Evolutionary conservation across 2,113 vertebrate genomes (phyloP).

Genomic region (Candoia aspera): DNA sequence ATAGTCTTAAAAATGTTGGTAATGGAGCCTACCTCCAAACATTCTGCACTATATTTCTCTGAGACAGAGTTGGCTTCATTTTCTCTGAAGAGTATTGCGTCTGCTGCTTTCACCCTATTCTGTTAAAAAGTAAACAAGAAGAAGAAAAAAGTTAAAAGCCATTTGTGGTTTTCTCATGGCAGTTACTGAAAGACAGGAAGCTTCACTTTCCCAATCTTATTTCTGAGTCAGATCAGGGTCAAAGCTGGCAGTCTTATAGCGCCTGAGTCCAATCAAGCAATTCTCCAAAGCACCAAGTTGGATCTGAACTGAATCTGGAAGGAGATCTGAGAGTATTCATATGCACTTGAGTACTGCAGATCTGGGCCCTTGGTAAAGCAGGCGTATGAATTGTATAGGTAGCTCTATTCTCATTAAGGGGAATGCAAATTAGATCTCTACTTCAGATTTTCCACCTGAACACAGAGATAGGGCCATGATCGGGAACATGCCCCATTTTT

Average conservation of each 20-base stretch:
- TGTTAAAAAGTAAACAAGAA: not conserved
- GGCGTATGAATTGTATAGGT: not conserved
- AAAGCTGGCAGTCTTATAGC: not conserved
- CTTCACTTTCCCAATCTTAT: not conserved
- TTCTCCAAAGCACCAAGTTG: not conserved
- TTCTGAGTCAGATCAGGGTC: not conserved
- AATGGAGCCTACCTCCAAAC: not conserved
- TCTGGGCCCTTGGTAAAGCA: not conserved
- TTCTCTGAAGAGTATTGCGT: not conserved
- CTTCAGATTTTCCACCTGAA: not conserved
- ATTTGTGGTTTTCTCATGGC: not conserved
- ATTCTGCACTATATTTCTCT: not conserved
- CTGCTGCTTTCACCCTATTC: not conserved
- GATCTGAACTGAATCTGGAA: not conserved
- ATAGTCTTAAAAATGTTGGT: not conserved
- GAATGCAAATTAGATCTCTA: not conserved
- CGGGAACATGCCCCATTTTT: not conserved
- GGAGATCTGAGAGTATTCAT: not conserved
- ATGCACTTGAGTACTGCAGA: not conserved
- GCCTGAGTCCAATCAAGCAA: not conserved
- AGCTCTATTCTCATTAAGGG: not conserved
- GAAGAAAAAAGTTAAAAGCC: not conserved
- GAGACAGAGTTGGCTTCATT: not conserved
- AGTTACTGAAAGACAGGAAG: not conserved
- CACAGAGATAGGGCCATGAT: not conserved